Evolutionary conservation across 2,797 vertebrate genomes (phyloP).

Genomic region (Diplodus sargus): DNA sequence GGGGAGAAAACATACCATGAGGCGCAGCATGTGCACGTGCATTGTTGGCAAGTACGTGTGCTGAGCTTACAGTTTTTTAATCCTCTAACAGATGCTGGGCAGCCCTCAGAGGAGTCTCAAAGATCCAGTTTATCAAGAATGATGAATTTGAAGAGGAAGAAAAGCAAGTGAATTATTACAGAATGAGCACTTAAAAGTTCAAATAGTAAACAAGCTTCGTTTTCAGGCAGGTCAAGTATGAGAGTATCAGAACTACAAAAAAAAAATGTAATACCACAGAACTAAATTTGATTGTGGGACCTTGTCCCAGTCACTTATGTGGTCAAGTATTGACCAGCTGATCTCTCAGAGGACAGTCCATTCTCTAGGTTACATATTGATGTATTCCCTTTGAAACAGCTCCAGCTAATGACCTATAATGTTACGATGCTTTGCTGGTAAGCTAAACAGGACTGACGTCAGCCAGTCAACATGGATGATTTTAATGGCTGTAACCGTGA

Average conservation of each 20-base stretch:
- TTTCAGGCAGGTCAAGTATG: not conserved
- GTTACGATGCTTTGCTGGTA: not conserved
- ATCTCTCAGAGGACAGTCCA: constrained; percentile 9
- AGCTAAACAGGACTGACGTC: not conserved
- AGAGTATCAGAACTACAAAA: not conserved
- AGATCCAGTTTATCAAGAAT: constrained; percentile 23
- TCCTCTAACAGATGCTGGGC: constrained; percentile 27
- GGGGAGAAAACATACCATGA: not conserved
- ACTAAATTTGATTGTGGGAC: constrained; percentile 22
- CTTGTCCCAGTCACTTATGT: constrained; percentile 3
- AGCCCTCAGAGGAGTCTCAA: constrained; percentile 20
- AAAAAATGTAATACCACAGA: not conserved
- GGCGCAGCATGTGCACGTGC: constrained; percentile 8
- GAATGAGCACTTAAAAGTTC: not conserved
- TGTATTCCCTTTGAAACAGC: constrained; percentile 30
- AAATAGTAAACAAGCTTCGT: not conserved
- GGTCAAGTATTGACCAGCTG: constrained; percentile 36
- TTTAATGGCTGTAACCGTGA: constrained; percentile 1
- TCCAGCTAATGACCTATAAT: constrained; percentile 29
- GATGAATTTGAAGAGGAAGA: not conserved
- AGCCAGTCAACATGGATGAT: not conserved
- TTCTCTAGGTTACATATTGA: constrained; percentile 29
- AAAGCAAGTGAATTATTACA: not conserved
- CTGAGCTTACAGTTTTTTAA: constrained; percentile 34
- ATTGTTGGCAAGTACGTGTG: constrained; percentile 21